A percentile compares a stretch with the other conserved stretches of the same genome.
These are phyloP conservation scores for Chrysina gloriosa DNA, from an alignment of 2,888 invertebrate genomes.

Conservation along the genomic window DNA sequence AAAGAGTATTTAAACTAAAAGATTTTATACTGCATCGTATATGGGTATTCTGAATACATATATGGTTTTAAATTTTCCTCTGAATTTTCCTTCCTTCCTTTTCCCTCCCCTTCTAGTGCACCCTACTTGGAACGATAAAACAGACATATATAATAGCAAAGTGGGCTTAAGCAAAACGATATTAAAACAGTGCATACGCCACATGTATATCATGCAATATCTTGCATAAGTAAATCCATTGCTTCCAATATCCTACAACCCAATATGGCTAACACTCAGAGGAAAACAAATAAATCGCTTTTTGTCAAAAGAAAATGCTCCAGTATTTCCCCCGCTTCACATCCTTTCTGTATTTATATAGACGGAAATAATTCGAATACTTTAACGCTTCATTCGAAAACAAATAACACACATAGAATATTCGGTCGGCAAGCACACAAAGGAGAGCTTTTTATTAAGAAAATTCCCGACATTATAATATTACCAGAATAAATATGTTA, in stretches of 20 bases:
- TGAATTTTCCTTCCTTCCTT: too few relatives aligned
- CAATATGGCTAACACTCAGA: neutral
- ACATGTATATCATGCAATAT: too few relatives aligned
- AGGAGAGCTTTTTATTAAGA: constrained; percentile 35
- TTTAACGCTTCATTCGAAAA: constrained; percentile 30
- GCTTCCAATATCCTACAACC: neutral
- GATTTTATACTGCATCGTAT: too few relatives aligned
- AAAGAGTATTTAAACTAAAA: too few relatives aligned
- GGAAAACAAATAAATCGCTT: constrained; percentile 33
- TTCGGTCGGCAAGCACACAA: constrained; percentile 21
- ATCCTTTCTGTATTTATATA: constrained; percentile 1
- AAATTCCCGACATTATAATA: constrained; percentile 37
- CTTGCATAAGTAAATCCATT: neutral
- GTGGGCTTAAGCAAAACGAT: too few relatives aligned
- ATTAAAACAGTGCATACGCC: neutral
- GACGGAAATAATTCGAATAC: constrained; percentile 29
- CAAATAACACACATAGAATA: constrained; percentile 30
- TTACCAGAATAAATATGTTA: constrained; percentile 38
- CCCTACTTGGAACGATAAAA: too few relatives aligned
- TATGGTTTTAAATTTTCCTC: too few relatives aligned
- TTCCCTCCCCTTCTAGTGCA: too few relatives aligned
- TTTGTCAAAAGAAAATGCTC: constrained; percentile 1
- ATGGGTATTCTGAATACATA: too few relatives aligned
- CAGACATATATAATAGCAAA: too few relatives aligned
- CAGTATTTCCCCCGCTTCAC: neutral